Conservation (phyloP, 2,888 invertebrate species). For the Caenorhabditis sp. region DNA sequence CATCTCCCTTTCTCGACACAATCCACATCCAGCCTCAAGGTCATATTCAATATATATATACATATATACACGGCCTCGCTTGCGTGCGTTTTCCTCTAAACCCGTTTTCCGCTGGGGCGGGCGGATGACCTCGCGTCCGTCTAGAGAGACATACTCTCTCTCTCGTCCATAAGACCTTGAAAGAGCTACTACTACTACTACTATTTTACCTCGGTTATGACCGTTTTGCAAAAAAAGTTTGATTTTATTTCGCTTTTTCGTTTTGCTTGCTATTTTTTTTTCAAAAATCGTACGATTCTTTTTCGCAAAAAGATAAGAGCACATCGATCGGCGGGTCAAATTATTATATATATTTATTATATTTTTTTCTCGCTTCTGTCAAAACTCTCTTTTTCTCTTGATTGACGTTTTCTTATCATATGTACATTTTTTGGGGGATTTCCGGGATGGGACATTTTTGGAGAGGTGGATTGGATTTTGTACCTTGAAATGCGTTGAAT, state of each 20-base stretch:
- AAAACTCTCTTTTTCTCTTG: background rate
- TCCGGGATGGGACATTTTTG: too few relatives aligned
- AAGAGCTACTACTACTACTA: background rate
- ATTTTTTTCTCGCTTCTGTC: background rate
- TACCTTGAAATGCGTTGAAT: too few relatives aligned
- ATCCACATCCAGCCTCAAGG: background rate
- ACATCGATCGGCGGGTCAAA: background rate
- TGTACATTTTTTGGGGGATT: too few relatives aligned
- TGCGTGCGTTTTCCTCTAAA: background rate
- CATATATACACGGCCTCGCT: conserved; percentile 15
- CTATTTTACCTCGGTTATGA: background rate
- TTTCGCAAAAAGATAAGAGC: background rate
- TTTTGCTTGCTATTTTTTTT: too few relatives aligned
- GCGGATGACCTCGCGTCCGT: background rate
- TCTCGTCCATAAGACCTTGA: conserved; percentile 4
- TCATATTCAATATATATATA: too few relatives aligned
- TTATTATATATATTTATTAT: too few relatives aligned
- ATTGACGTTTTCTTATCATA: background rate
- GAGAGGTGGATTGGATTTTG: too few relatives aligned
- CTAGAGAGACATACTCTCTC: conserved; percentile 15
- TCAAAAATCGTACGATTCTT: background rate
- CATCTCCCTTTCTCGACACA: background rate
- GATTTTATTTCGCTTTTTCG: too few relatives aligned
- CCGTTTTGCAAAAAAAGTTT: background rate
- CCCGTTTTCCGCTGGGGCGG: background rate